Evolutionary conservation across 2,113 vertebrate genomes (phyloP).

Genomic region (Polypterus bichir): DNA sequence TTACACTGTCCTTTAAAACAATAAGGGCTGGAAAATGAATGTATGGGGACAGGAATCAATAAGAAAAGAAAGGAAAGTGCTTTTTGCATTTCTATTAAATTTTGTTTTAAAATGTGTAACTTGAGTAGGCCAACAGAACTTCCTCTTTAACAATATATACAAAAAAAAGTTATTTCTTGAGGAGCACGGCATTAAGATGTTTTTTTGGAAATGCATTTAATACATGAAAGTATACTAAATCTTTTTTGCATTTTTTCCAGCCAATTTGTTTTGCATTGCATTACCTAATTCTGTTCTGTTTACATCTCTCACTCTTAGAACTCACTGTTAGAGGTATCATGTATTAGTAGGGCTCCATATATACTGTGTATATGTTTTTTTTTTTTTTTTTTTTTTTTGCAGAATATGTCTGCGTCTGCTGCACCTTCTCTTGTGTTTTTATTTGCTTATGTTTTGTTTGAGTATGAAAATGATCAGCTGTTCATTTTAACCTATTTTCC

Average conservation of each 20-base stretch:
- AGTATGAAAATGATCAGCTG: too few relatives aligned
- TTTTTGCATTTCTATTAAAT: constrained; percentile 37
- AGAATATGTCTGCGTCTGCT: constrained; percentile 3
- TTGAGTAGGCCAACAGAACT: constrained; percentile 46
- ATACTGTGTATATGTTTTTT: constrained; percentile 31
- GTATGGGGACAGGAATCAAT: constrained; percentile 5
- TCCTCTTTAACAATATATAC: constrained; percentile 48
- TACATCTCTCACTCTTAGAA: constrained; percentile 43
- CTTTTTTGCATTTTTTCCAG: constrained; percentile 38
- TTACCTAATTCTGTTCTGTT: constrained; percentile 69
- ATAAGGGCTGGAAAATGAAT: constrained; percentile 24
- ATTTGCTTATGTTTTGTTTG: too few relatives aligned
- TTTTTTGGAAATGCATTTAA: constrained; percentile 56
- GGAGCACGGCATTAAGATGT: constrained; percentile 30
- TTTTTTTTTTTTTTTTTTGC: constrained; percentile 30
- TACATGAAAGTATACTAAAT: constrained; percentile 47
- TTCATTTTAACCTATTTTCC: too few relatives aligned
- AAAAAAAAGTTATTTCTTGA: constrained; percentile 43
- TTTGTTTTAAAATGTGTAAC: constrained; percentile 19
- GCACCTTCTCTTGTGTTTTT: too few relatives aligned
- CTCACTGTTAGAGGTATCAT: constrained; percentile 32
- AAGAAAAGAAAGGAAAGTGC: constrained; percentile 27
- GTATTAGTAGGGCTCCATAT: constrained; percentile 15
- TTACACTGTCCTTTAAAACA: constrained; percentile 46
- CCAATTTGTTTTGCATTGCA: constrained; percentile 46